These are phyloP conservation scores for Pangasianodon hypophthalmus DNA, from an alignment of 2,113 vertebrate genomes.

Conservation along the genomic window DNA sequence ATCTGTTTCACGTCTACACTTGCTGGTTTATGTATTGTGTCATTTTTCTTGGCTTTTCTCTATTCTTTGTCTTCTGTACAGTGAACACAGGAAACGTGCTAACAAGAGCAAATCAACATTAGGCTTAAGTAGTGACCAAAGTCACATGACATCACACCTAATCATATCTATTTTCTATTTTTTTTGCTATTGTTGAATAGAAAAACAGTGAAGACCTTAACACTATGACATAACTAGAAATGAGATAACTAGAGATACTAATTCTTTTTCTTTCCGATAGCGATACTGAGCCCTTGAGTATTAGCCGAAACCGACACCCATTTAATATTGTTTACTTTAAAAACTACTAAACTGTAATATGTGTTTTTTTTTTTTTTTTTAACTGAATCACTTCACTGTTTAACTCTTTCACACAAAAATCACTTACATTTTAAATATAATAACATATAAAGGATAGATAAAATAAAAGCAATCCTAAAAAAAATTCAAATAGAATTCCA, in stretches of 20 bases:
- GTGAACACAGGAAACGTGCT: background rate
- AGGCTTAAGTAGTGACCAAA: background rate
- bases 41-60: background rate
- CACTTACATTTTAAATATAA: too few species aligned
- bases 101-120: background rate
- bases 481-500: background rate
- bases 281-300: background rate
- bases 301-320: too few species aligned
- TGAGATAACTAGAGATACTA: background rate
- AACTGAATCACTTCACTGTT: too few species aligned
- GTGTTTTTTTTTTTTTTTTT: too few species aligned
- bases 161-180: background rate
- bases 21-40: background rate
- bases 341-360: background rate
- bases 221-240: background rate
- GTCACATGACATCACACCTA: too few species aligned
- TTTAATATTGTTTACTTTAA: too few species aligned
- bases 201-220: background rate
- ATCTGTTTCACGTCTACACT: background rate
- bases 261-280: background rate
- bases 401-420: too few species aligned
- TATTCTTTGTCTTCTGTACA: background rate
- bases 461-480: background rate
- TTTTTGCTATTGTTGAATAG: background rate
- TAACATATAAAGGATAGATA: background rate